Evolutionary conservation across 2,888 invertebrate species (phyloP).

Genomic region (Drosophila histrio): DNA sequence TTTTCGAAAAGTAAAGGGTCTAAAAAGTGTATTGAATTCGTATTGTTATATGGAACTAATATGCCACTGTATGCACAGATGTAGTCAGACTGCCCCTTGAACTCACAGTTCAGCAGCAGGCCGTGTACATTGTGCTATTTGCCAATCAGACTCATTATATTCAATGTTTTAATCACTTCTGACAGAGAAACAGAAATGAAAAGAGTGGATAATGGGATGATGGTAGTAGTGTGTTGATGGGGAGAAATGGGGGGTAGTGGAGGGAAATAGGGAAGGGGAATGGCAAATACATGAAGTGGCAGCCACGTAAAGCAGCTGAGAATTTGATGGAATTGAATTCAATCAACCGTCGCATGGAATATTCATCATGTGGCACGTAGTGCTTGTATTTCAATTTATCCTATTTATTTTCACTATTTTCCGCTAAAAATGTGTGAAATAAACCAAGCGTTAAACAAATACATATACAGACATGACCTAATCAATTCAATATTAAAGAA

Average conservation of each 20-base stretch:
- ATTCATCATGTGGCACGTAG: conserved; percentile 45
- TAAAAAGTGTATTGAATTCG: no score
- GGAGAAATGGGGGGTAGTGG: not conserved
- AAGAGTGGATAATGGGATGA: not conserved
- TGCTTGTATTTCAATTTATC: conserved; percentile 10
- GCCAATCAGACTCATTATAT: conserved; percentile 31
- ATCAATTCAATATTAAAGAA: conserved; percentile 29
- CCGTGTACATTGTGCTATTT: conserved; percentile 1
- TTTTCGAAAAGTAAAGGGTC: no score
- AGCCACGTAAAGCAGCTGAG: not conserved
- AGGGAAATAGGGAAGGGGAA: not conserved
- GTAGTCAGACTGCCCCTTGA: not conserved
- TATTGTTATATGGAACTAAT: not conserved
- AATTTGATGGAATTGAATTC: conserved; percentile 24
- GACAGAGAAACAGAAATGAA: conserved; percentile 5
- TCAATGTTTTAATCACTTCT: conserved; percentile 30
- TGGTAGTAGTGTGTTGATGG: not conserved
- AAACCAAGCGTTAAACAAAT: conserved; percentile 5
- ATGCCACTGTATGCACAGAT: not conserved
- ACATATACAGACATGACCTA: conserved; percentile 27
- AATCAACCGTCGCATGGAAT: conserved; percentile 10
- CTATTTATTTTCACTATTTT: not conserved
- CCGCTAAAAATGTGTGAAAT: conserved; percentile 9
- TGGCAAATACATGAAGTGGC: not conserved
- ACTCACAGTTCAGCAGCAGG: not conserved